Conservation (phyloP, 2,888 invertebrate species). For the Neelides folsomi region DNA sequence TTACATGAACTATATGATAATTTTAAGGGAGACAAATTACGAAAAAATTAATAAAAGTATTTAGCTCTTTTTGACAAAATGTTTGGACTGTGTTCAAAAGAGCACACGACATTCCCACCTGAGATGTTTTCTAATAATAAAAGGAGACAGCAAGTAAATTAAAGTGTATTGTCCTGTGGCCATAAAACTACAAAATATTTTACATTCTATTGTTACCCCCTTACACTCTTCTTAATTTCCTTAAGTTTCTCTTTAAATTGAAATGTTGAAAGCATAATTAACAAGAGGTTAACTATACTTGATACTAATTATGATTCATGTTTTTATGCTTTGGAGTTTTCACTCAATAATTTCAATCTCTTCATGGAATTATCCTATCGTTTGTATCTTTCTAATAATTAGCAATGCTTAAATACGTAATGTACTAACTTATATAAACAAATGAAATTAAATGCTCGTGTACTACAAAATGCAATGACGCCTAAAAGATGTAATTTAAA, state of each 20-base stretch:
- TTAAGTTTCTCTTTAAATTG: constrained; percentile 1
- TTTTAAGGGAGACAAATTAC: not conserved
- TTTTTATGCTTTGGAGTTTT: too few relatives aligned
- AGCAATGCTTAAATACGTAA: too few relatives aligned
- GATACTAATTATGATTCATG: too few relatives aligned
- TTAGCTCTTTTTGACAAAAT: constrained; percentile 1
- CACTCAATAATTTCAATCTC: too few relatives aligned
- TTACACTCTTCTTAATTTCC: constrained; percentile 5
- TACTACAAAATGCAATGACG: too few relatives aligned
- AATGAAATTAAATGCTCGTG: too few relatives aligned
- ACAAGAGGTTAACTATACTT: too few relatives aligned
- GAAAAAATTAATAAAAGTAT: not conserved
- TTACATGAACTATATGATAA: not conserved
- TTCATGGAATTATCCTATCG: too few relatives aligned
- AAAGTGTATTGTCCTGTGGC: constrained; percentile 9
- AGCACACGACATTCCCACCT: constrained; percentile 10
- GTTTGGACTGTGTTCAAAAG: constrained; percentile 8
- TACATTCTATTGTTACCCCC: constrained; percentile 8
- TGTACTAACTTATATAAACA: too few relatives aligned
- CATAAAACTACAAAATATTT: constrained; percentile 7
- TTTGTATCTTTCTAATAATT: too few relatives aligned
- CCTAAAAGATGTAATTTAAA: too few relatives aligned
- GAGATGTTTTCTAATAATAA: constrained; percentile 6
- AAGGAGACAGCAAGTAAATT: constrained; percentile 2
- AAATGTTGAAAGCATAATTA: too few relatives aligned